Evolutionary conservation across 2,797 vertebrate genomes (phyloP).

Genomic region (Protonibea diacanthus): DNA sequence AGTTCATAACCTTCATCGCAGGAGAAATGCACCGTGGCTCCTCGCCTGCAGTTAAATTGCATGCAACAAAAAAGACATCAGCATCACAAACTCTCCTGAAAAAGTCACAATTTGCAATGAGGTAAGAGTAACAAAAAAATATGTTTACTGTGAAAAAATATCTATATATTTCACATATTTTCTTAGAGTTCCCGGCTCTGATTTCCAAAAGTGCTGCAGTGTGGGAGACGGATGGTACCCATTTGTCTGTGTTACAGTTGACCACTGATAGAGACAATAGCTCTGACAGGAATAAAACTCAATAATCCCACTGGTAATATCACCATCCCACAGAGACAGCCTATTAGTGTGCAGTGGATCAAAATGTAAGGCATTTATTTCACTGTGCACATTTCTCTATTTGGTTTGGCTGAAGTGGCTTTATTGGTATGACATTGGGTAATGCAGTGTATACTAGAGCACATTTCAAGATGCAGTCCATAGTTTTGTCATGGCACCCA

Average conservation of each 20-base stretch:
- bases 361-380: slow-evolving; percentile 41
- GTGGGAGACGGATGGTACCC: slow-evolving; percentile 64
- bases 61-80: slow-evolving; percentile 22
- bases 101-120: slow-evolving; percentile 10
- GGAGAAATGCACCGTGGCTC: slow-evolving; percentile 96
- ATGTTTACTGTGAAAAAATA: slow-evolving; percentile 1
- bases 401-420: slow-evolving; percentile 30
- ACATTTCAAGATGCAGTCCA: slow-evolving; percentile 25
- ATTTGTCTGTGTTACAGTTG: slow-evolving; percentile 79
- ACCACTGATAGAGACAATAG: slow-evolving; percentile 64
- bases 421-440: slow-evolving; percentile 33
- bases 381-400: slow-evolving; percentile 42
- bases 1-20: slow-evolving; percentile 98
- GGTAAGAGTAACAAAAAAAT: slow-evolving; percentile 24
- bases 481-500: slow-evolving; percentile 14
- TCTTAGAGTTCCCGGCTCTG: slow-evolving; percentile 50
- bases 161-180: slow-evolving; percentile 1
- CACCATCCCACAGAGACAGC: slow-evolving; percentile 46
- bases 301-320: slow-evolving; percentile 53
- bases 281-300: slow-evolving; percentile 51
- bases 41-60: slow-evolving; percentile 86
- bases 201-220: slow-evolving; percentile 50
- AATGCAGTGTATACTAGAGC: slow-evolving; percentile 20
- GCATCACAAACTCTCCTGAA: not conserved
- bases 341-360: slow-evolving; percentile 54